Base-by-base conservation (phyloP, 1,140 invertebrate species). In the Drosophila parvula region DNA sequence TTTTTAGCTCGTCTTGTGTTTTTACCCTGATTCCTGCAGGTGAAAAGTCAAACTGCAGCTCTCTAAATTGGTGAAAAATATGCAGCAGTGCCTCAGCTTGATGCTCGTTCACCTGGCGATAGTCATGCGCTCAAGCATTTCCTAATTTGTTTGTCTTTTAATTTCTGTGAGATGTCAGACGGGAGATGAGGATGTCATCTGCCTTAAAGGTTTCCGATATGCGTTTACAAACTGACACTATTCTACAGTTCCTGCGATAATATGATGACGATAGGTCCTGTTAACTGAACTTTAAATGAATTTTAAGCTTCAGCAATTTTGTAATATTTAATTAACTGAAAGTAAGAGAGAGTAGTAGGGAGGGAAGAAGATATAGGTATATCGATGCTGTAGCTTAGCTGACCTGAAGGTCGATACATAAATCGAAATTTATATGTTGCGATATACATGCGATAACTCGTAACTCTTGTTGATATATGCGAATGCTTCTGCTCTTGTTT, bases 51-150 rank as follows among this genome's bases (percentile, higher is more conserved):
- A 32, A 48, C 16, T 38, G 48, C 51, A 44, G 38, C 34, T 55
- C 38, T 38, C 43, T 41, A 81, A 77, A 77, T 67, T 77, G 78
- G 10, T 41, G n/a, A 34, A 50, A 71, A 76, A 64, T 70, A 67
- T 80, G 56, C 45, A 58, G 30, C 14, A n/a, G 18, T 34, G 18
- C 30, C 12, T 4, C 22, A 5, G 12, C 28, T 41, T n/a, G 41
- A 43, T 57, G 61, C 45, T 76, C 14, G 27, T 32, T 38, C 34
- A 64, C 41, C 55, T 65, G 41, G 14, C 22, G 11, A 30, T 58
- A 50, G 43, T 73, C 58, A 71, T 43, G 53, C 18, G 38, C 27
- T 70, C 67, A 36, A 36, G 44, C 30, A 71, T 59, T 73, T 50
- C 48, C 14, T 16, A 38, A 27, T 40, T 43, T 60, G 38, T 58